Base-by-base conservation (phyloP, 1,140 invertebrate genomes). In the Antheraea pernyi region DNA sequence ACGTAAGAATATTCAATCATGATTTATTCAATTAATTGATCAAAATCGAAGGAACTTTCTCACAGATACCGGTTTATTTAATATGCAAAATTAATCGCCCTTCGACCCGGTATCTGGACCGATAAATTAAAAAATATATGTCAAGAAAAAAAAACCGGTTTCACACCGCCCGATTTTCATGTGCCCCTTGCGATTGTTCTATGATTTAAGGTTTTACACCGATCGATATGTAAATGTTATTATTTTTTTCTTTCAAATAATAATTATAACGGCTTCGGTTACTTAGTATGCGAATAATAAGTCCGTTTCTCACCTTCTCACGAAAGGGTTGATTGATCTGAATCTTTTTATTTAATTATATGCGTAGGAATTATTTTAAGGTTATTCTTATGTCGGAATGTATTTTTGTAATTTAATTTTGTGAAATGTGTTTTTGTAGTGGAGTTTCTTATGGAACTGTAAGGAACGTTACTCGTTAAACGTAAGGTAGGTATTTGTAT, bases 221-320 rank as follows among this genome's bases (percentile, higher is more conserved):
- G 73, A 80, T 81, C 76, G 80, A 84, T 79, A 70, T 79, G 79
- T 79, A 82, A 90, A 91, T 87, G 89, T 72, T 84, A n/a, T n/a
- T n/a, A 13, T 53, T 53, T 53, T 53, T 53, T 53, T 53, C 46
- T 46, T 48, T 59, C 7, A 11, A 65, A 65, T 60, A 67, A 67
- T 70, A 85, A 86, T 84, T 86, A 85, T 85, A 19, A 63, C 63
- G 48, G 48, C 65, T 19, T 16, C 42, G 7, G 64, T 83, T 86
- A 76, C 76, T 91, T 85, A 87, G 84, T 89, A 90, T 91, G 88
- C 82, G 81, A 88, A 91, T 91, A 89, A 81, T 84, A 87, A 91
- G 86, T 89, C 85, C 7, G 72, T 62, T 72, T 68, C 67, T 53
- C 13, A 42, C 6, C 53, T 72, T 89, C 88, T 88, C 88, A 91